phyloP scores from a whole-genome alignment of 2,797 vertebrate species.

The Kryptolebias ocellatus region DNA sequence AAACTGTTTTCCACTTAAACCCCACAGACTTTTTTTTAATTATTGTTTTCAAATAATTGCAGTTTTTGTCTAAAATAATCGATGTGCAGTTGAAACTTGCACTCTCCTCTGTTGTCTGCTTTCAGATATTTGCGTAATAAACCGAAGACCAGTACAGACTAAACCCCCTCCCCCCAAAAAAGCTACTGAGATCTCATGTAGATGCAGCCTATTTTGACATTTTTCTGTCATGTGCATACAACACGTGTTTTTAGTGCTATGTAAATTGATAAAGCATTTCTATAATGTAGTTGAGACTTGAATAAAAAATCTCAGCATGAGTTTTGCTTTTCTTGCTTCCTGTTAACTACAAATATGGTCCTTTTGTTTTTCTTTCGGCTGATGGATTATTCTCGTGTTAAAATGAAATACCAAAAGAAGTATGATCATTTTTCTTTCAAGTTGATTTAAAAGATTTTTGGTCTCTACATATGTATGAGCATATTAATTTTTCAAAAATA shows the following conservation, averaged over 20 bases:
- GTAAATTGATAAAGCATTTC: conserved; percentile 83
- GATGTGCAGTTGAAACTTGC: conserved; percentile 60
- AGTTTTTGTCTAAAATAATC: conserved; percentile 67
- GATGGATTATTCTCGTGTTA: no score
- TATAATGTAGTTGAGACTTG: conserved; percentile 81
- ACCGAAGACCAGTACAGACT: conserved; percentile 65
- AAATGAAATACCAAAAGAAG: no score
- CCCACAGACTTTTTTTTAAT: conserved; percentile 70
- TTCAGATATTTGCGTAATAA: conserved; percentile 64
- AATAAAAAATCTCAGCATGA: conserved; percentile 83
- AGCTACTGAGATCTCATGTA: conserved; percentile 67
- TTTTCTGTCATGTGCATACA: conserved; percentile 69
- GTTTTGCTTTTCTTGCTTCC: conserved; percentile 46
- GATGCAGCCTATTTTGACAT: conserved; percentile 70
- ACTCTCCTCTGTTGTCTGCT: conserved; percentile 68
- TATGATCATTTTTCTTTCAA: no score
- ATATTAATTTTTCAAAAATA: no score
- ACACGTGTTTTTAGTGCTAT: conserved; percentile 84
- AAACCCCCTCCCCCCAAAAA: conserved; percentile 50
- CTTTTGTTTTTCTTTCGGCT: background rate
- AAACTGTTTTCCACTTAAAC: conserved; percentile 64
- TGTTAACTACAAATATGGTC: background rate
- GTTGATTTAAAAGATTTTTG: no score
- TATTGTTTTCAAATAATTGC: conserved; percentile 65
- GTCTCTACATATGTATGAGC: no score